Evolutionary conservation across 2,797 vertebrate species (phyloP).

Genomic region (Acanthiza pusilla): DNA sequence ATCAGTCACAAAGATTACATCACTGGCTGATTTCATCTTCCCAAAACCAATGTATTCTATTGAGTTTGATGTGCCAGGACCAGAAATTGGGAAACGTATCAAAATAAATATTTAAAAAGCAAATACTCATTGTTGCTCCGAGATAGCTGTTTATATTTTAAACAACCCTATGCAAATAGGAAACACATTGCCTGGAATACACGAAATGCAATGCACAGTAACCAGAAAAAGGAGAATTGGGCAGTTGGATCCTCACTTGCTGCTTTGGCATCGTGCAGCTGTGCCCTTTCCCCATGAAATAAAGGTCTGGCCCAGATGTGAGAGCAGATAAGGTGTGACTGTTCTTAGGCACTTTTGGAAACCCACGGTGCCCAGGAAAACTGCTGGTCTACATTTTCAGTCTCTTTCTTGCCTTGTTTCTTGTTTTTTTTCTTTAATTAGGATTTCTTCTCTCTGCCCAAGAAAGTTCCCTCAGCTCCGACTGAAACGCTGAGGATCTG

Average conservation of each 20-base stretch:
- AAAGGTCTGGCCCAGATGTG: neutral
- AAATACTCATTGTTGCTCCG: constrained; percentile 69
- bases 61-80: constrained; percentile 76
- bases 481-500: neutral
- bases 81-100: constrained; percentile 72
- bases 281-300: neutral
- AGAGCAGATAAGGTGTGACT: neutral
- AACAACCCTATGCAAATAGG: constrained; percentile 70
- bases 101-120: constrained; percentile 76
- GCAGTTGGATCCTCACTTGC: neutral
- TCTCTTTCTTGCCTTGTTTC: neutral
- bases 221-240: constrained; percentile 48
- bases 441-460: neutral
- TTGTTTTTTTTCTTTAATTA: neutral
- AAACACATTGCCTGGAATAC: constrained; percentile 74
- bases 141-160: constrained; percentile 75
- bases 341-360: neutral
- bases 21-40: constrained; percentile 65
- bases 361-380: neutral
- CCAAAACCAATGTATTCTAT: constrained; percentile 59
- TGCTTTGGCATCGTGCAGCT: neutral
- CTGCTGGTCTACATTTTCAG: neutral
- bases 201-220: constrained; percentile 56
- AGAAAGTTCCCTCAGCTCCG: neutral
- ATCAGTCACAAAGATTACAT: constrained; percentile 63